Base-by-base conservation (phyloP, 2,888 invertebrate species). In the Monopis laevigella region DNA sequence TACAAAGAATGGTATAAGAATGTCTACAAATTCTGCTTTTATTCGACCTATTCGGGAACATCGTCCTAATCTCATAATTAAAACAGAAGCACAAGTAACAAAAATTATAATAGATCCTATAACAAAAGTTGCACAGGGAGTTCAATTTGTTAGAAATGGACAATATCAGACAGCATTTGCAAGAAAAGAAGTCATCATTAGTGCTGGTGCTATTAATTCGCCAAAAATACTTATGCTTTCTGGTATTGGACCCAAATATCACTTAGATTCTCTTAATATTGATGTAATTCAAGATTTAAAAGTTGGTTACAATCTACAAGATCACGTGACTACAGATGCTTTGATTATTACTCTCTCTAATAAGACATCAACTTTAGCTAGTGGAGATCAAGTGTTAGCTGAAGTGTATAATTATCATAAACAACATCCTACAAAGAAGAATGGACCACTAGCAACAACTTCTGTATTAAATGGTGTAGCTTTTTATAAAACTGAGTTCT, bases 301-400 rank as follows among this genome's bases (percentile, higher is more conserved):
- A 35, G 90, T 92, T 1, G 91, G 92, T 0, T 70, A 82, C 48
- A 92, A 92, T 60, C 68, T 92, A 1, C 90, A 90, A 55, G 88
- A 91, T 54, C 91, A 92, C 54, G 81, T 89, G 0, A 89, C 90
- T 1, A 81, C 84, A 5, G 84, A 85, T 50, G 84, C 83, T 2
- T 63, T 86, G 1, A 51, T 61, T 26, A 41, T 77, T 27, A 47
- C 55, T 26, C 48, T 88, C 10, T 72, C 78, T 1, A 86, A 86
- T 51, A 71, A 81, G 58, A 82, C 84, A 1, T 69, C 83, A 0
- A 85, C 85, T 3, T 51, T 62, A 40, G 65, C 80, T 1, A 52
- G 51, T 47, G 60, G 61, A 12, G 53, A 73, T 4, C 61, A 82
- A 53, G 52, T 80, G 17, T 45, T 71, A 17, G 47, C 63, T 27